Base-by-base conservation (phyloP, 2,888 invertebrate genomes). In the Tetropium fuscum region DNA sequence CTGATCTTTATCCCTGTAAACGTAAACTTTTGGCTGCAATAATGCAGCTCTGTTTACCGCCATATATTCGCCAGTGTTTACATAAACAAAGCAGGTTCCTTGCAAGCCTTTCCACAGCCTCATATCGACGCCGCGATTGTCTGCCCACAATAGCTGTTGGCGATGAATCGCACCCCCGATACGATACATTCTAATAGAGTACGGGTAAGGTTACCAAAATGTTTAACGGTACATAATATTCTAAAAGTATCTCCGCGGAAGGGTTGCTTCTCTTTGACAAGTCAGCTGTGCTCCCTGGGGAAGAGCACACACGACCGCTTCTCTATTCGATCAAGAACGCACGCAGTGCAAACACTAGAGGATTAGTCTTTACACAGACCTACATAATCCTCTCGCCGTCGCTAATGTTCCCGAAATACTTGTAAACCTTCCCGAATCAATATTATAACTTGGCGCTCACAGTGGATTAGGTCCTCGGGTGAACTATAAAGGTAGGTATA, bases 251-350 rank as follows among this genome's bases (percentile, higher is more conserved):
- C 32, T 16, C 45, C 47, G 41, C 41, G 43, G 41, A 59, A 54
- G 44, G 20, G 48, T 27, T 16, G 49, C 47, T 51, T 25, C 56
- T 38, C 65, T 68, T 65, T 68, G 65, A 68, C 63, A 64, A 68
- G 61, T 56, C 60, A 68, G 60, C 51, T 55, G 53, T 59, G 41
- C 47, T 48, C 56, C 60, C 30, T 36, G 40, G 62, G 53, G 47
- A 59, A 49, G 59, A 34, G 49, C 54, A 63, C 59, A 58, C 63
- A 63, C 57, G 61, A 44, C 48, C 63, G 64, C 43, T 16, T 58
- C 43, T 38, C 53, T n/a, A 60, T 62, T 60, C 58, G 55, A 59
- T 58, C 59, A 63, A 60, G 45, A 47, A 51, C 41, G 30, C 57
- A 53, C 58, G 53, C 56, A 47, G 53, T 36, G 30, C 57, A 53